phyloP scores from a whole-genome alignment of 2,797 vertebrate species.

The Parauchenoglanis ngamensis region DNA sequence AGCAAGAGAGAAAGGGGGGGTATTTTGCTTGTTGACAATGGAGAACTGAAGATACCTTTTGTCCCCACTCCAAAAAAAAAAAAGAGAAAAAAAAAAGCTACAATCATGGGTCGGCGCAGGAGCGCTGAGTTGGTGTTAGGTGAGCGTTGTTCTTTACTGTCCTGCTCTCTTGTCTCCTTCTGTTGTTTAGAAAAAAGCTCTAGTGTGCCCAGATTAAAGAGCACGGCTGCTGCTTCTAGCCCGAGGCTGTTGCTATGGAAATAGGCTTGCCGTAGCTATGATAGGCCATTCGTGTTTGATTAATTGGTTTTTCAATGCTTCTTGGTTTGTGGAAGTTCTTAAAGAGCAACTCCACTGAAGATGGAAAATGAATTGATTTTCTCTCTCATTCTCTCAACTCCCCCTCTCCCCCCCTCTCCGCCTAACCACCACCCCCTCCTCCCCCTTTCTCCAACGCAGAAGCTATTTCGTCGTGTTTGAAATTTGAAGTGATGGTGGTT shows the following conservation, averaged over 20 bases:
- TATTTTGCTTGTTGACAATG: constrained; percentile 38
- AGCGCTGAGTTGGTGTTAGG: constrained; percentile 44
- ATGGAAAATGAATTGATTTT: constrained; percentile 80
- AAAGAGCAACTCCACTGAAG: constrained; percentile 78
- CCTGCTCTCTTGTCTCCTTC: constrained; percentile 69
- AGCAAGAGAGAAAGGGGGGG: constrained; percentile 29
- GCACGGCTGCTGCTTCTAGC: constrained; percentile 74
- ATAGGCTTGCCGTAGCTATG: constrained; percentile 77
- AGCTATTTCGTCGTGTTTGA: constrained; percentile 71
- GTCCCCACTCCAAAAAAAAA: constrained; percentile 7
- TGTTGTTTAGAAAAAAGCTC: constrained; percentile 77
- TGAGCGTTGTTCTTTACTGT: constrained; percentile 27
- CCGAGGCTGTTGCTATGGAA: constrained; percentile 82
- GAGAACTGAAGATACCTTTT: constrained; percentile 34
- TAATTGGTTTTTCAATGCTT: constrained; percentile 84
- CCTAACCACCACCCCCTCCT: constrained; percentile 43
- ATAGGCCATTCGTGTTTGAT: constrained; percentile 86
- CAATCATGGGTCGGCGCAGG: constrained; percentile 36
- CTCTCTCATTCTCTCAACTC: constrained; percentile 60
- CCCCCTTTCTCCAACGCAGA: constrained; percentile 55
- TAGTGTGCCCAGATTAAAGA: constrained; percentile 75
- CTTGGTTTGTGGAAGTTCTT: constrained; percentile 78
- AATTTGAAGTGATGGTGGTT: constrained; percentile 72
- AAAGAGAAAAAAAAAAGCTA: not conserved
- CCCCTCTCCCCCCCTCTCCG: constrained; percentile 46